Base-by-base conservation (phyloP, 2,888 invertebrate genomes). In the Agriopis marginaria region DNA sequence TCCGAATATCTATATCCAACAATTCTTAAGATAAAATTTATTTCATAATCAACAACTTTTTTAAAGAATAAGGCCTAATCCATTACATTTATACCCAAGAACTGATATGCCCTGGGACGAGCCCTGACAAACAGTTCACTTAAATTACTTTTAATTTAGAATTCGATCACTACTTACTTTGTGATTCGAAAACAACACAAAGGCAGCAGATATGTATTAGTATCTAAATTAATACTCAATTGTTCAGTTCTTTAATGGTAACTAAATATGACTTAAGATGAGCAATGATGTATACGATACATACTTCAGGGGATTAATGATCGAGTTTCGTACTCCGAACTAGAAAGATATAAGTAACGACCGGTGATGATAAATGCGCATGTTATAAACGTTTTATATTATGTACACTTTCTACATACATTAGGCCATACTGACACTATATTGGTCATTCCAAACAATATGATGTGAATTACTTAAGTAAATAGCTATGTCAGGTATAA, bases 41-140 rank as follows among this genome's bases (percentile, higher is more conserved):
- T 83, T 81, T 85, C 87, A 87, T 87, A 87, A 86, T 66, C 84
- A 91, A 89, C 86, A 89, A 88, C 79, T 77, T 84, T 85, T 85
- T 85, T 77, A 73, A 86, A 70, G 81, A 83, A 72, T 87, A 89
- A 89, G 88, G 86, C 88, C 85, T 86, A 88, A 32, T 77, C 73
- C 68, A 74, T 69, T 70, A 58, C 76, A 75, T 78, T 82, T 77
- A 75, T 82, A 83, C 79, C 80, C 77, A 79, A 77, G 77, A 78
- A 73, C 70, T 77, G 78, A 78, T 77, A 66, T 75, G 75, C 67
- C 77, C 65, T 69, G 73, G 75, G 70, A 64, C 68, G 58, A 58
- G 55, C 70, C 65, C 65, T 66, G 76, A 77, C 76, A 77, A 78
- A 76, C 78, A 72, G 75, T 71, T 72, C 73, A 76, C 74, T 75